Evolutionary conservation across 1,140 invertebrate genomes (phyloP).

Genomic region (Ectropis grisescens): DNA sequence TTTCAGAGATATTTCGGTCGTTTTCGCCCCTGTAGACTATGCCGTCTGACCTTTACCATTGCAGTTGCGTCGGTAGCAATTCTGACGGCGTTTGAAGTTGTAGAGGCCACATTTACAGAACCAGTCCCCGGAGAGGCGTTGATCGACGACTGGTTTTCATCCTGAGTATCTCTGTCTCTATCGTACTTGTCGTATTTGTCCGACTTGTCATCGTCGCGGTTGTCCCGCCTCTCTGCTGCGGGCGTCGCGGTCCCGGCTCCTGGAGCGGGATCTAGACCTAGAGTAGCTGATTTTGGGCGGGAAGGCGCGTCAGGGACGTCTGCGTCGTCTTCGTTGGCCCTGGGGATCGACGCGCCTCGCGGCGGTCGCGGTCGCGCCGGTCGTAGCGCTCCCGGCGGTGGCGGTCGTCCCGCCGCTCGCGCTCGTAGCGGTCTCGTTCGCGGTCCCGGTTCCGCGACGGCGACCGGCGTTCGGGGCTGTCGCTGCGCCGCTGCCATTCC

Average conservation of each 20-base stretch:
- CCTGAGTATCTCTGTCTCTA: too few species aligned
- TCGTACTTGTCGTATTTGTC: too few species aligned
- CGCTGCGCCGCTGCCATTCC: constrained; percentile 45
- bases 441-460: constrained; percentile 27
- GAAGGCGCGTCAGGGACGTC: constrained; percentile 32
- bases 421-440: constrained; percentile 12
- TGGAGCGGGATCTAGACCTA: constrained; percentile 21
- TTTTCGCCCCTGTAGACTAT: constrained; percentile 37
- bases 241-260: constrained; percentile 25
- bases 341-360: too few species aligned
- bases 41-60: constrained; percentile 50
- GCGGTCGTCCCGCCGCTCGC: constrained; percentile 31
- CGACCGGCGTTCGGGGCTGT: constrained; percentile 25
- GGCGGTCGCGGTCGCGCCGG: too few species aligned
- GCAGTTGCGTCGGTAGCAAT: constrained; percentile 58
- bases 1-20: constrained; percentile 16
- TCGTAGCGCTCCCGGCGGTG: constrained; percentile 17
- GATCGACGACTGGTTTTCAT: too few species aligned
- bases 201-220: constrained; percentile 9
- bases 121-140: constrained; percentile 59
- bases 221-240: too few species aligned
- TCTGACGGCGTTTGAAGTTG: constrained; percentile 57
- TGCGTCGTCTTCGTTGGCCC: constrained; percentile 25
- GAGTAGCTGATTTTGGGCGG: constrained; percentile 36
- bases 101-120: constrained; percentile 64